Percentiles rank a stretch among this genome's conserved stretches.
Conservation (phyloP, 2,888 invertebrate species). For the Melanotus villosus region DNA sequence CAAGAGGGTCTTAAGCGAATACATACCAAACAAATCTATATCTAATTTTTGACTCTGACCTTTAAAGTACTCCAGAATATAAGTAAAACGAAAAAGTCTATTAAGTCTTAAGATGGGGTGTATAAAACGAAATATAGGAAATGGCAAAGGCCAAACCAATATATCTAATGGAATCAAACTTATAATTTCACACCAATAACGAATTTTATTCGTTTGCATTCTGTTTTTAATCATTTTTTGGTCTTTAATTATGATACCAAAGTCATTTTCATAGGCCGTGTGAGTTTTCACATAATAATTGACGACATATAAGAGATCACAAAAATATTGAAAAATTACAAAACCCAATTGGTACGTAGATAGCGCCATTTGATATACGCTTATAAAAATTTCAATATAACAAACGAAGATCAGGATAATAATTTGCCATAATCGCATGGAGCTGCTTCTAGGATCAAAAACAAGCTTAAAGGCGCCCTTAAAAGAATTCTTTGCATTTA, state of each 20-base stretch:
- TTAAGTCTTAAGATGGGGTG: slow-evolving; percentile 36
- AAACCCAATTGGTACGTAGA: slow-evolving; percentile 13
- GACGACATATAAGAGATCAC: slow-evolving; percentile 40
- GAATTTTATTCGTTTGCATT: background rate
- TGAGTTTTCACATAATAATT: slow-evolving; percentile 36
- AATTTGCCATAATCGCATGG: slow-evolving; percentile 31
- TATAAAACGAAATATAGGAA: background rate
- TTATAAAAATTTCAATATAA: slow-evolving; percentile 38
- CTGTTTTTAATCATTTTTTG: slow-evolving; percentile 24
- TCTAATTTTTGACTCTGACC: slow-evolving; percentile 23
- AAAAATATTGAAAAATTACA: slow-evolving; percentile 36
- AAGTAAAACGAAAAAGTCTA: slow-evolving; percentile 33
- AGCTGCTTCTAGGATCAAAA: slow-evolving; percentile 24
- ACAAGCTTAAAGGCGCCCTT: background rate
- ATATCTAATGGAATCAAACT: slow-evolving; percentile 44
- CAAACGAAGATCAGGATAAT: slow-evolving; percentile 37
- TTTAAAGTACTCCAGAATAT: slow-evolving; percentile 30
- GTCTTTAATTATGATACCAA: slow-evolving; percentile 36
- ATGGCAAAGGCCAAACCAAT: slow-evolving; percentile 33
- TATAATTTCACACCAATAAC: slow-evolving; percentile 29
- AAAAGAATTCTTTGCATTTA: background rate
- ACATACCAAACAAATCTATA: slow-evolving; percentile 19
- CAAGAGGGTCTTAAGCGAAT: slow-evolving; percentile 18
- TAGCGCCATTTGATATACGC: slow-evolving; percentile 43
- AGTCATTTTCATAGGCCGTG: slow-evolving; percentile 38